These are phyloP conservation scores for Mesoligia furuncula DNA, from an alignment of 2,888 invertebrate species.

Conservation along the genomic window DNA sequence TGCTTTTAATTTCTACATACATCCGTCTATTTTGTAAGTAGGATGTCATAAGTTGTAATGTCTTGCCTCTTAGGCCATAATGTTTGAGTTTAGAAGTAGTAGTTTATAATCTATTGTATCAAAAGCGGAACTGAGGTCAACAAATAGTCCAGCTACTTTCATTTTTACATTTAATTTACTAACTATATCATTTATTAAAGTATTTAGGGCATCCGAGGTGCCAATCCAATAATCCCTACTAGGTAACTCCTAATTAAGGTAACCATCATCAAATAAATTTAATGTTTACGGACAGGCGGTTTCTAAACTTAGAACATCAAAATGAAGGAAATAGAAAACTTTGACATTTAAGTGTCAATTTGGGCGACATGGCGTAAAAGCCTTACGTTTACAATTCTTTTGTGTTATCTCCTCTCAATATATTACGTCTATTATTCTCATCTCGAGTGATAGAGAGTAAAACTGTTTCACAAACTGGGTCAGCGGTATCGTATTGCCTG, in stretches of 20 bases:
- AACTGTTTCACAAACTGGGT: slow-evolving; percentile 57
- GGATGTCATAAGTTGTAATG: too few relatives aligned
- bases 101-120: too few relatives aligned
- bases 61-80: too few relatives aligned
- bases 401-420: slow-evolving; percentile 2
- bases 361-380: not conserved
- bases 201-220: too few relatives aligned
- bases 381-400: not conserved
- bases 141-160: too few relatives aligned
- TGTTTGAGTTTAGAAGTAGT: too few relatives aligned
- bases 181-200: too few relatives aligned
- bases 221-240: not conserved
- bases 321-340: not conserved
- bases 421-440: slow-evolving; percentile 8
- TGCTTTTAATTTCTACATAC: too few relatives aligned
- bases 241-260: not conserved
- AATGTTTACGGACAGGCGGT: not conserved
- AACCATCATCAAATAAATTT: not conserved
- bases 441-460: slow-evolving; percentile 22
- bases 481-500: slow-evolving; percentile 55
- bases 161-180: too few relatives aligned
- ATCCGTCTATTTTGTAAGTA: too few relatives aligned
- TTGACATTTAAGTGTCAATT: slow-evolving; percentile 1
- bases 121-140: too few relatives aligned
- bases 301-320: not conserved